A percentile compares a stretch with the other conserved stretches of the same genome.
phyloP scores from a whole-genome alignment of 2,797 vertebrate species.

The Sebastes jordani region DNA sequence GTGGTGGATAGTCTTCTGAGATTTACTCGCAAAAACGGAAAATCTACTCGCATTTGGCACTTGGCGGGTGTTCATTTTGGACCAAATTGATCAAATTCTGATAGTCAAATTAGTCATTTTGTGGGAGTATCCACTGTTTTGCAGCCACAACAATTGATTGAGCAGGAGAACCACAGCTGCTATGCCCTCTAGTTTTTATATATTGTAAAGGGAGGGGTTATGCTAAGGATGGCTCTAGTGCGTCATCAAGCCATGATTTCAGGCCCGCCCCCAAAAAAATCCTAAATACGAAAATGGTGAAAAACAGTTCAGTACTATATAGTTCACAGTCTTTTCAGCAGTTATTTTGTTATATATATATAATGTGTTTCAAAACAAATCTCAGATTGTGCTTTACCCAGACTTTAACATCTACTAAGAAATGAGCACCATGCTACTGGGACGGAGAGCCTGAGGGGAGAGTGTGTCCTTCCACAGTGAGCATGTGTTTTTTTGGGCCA shows the following conservation, averaged over 20 bases:
- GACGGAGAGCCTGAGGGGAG: not conserved
- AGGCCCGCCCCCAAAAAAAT: too few relatives aligned
- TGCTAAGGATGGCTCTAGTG: too few relatives aligned
- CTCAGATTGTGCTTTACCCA: not conserved
- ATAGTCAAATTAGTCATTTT: not conserved
- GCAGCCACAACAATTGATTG: not conserved
- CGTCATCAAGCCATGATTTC: too few relatives aligned
- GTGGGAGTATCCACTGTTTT: not conserved
- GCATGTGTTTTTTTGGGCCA: slow-evolving; percentile 16
- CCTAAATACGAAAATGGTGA: too few relatives aligned
- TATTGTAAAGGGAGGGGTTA: not conserved
- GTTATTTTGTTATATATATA: not conserved
- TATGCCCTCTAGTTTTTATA: not conserved
- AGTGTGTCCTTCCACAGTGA: slow-evolving; percentile 5
- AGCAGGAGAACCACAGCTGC: not conserved
- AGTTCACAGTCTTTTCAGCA: not conserved
- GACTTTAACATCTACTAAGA: slow-evolving; percentile 3
- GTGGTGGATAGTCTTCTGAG: too few relatives aligned
- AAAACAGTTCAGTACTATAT: not conserved
- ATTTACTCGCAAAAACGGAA: too few relatives aligned
- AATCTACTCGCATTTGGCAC: too few relatives aligned
- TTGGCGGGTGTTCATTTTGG: too few relatives aligned
- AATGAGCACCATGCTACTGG: not conserved
- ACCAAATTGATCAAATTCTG: not conserved
- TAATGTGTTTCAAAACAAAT: not conserved